These are phyloP conservation scores for Ailurus styani DNA, from an alignment of 2,113 vertebrate genomes.

Conservation along the genomic window DNA sequence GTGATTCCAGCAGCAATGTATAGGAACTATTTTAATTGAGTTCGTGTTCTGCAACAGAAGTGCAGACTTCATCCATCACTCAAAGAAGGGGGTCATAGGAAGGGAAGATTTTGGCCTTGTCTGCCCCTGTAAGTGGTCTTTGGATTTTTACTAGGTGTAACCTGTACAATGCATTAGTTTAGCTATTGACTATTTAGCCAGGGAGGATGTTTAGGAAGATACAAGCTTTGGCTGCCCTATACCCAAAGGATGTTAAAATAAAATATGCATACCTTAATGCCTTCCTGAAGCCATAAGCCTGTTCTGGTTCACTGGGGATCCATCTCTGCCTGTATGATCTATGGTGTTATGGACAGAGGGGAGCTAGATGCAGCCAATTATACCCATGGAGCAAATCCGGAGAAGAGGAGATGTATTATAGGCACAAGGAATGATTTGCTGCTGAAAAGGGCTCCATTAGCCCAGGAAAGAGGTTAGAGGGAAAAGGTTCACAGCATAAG, in stretches of 20 bases:
- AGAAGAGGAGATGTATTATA: background rate
- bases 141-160: background rate
- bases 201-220: conserved; percentile 19
- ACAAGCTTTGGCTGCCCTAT: background rate
- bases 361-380: conserved; percentile 47
- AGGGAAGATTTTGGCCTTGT: background rate
- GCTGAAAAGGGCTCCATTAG: background rate
- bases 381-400: conserved; percentile 24
- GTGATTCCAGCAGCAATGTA: conserved; percentile 71
- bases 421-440: conserved; percentile 43
- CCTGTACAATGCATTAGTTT: background rate
- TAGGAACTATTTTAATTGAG: conserved; percentile 75
- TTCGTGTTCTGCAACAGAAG: conserved; percentile 64
- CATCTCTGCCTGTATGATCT: conserved; percentile 47
- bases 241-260: conserved; percentile 49
- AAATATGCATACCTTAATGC: conserved; percentile 57
- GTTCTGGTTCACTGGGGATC: conserved; percentile 46
- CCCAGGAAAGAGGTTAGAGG: background rate
- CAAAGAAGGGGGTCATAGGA: background rate
- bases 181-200: background rate
- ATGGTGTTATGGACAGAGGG: conserved; percentile 48
- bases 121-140: background rate
- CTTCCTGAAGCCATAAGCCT: conserved; percentile 37
- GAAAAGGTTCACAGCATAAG: background rate
- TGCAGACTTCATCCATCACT: conserved; percentile 52